These are phyloP conservation scores for Corythaixoides concolor DNA, from an alignment of 2,113 vertebrate species.

Conservation along the genomic window DNA sequence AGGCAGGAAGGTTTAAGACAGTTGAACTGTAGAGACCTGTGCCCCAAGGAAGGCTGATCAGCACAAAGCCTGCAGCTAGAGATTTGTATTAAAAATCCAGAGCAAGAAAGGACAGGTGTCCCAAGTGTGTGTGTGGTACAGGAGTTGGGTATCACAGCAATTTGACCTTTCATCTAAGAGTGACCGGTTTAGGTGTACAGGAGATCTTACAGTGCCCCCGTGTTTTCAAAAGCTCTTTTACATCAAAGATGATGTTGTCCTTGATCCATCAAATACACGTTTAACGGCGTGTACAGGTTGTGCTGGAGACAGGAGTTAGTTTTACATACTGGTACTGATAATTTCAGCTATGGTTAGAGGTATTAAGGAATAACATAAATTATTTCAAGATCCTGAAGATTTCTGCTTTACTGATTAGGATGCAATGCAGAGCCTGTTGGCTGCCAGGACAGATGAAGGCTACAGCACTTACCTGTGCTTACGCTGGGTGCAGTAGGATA, in stretches of 20 bases:
- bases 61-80: not conserved
- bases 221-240: not conserved
- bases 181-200: not conserved
- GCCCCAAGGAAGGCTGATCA: not conserved
- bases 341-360: not conserved
- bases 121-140: not conserved
- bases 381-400: not conserved
- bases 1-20: not conserved
- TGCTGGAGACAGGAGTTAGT: not conserved
- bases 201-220: not conserved
- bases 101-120: not conserved
- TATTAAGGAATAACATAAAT: not conserved
- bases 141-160: not conserved
- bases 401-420: not conserved
- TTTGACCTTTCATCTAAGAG: not conserved
- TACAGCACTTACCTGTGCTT: slow-evolving; percentile 30
- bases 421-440: not conserved
- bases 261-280: not conserved
- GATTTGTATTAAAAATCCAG: not conserved
- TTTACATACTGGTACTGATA: not conserved
- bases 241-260: not conserved
- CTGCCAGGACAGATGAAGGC: not conserved
- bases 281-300: not conserved
- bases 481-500: not conserved
- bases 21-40: not conserved